phyloP scores from a whole-genome alignment of 2,113 vertebrate genomes.

The Propithecus coquereli region DNA sequence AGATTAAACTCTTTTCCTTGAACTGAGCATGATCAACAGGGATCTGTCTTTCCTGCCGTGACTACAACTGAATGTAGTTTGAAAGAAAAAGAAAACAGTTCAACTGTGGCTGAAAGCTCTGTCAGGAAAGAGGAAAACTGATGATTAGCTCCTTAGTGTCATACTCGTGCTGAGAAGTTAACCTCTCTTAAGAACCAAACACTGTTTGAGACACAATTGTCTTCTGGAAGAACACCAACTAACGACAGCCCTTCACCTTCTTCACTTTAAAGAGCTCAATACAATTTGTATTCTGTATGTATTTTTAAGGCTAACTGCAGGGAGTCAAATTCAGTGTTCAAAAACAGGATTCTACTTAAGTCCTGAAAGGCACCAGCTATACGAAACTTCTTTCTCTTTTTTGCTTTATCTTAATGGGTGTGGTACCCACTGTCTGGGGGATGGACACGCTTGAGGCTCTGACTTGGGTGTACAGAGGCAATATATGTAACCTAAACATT shows the following conservation, averaged over 20 bases:
- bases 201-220: slow-evolving; percentile 34
- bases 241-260: slow-evolving; percentile 35
- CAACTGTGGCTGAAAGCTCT: background rate
- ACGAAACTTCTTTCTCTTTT: background rate
- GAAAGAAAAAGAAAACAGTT: slow-evolving; percentile 6
- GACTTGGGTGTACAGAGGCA: too few relatives aligned
- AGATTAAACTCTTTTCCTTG: slow-evolving; percentile 44
- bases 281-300: slow-evolving; percentile 42
- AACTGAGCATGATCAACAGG: background rate
- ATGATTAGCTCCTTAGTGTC: slow-evolving; percentile 50
- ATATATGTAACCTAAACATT: too few relatives aligned
- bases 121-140: slow-evolving; percentile 23
- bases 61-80: slow-evolving; percentile 17
- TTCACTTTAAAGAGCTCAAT: slow-evolving; percentile 32
- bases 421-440: too few relatives aligned
- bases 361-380: background rate
- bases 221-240: slow-evolving; percentile 45
- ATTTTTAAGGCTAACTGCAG: slow-evolving; percentile 33
- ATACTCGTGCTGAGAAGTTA: slow-evolving; percentile 43
- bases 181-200: slow-evolving; percentile 50
- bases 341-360: slow-evolving; percentile 31
- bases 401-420: background rate
- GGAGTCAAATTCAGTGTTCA: slow-evolving; percentile 32
- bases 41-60: slow-evolving; percentile 9
- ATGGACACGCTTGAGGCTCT: too few relatives aligned